Base-by-base conservation (phyloP, 2,113 vertebrate species). In the Rhinogobius similis region DNA sequence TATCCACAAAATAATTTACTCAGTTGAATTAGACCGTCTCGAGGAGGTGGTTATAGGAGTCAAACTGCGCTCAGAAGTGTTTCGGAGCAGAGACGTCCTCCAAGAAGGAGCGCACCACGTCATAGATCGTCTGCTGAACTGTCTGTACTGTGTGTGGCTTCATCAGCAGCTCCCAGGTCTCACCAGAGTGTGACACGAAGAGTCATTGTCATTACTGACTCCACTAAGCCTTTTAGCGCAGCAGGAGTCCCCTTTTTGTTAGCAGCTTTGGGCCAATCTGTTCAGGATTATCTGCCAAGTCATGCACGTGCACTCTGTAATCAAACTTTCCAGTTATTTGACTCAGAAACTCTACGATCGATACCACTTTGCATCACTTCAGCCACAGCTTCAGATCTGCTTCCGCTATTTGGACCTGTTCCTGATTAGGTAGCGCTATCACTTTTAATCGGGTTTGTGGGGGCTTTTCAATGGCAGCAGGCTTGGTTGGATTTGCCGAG, bases 401-500 rank as follows among this genome's bases (percentile, higher is more conserved):
- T 48, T 48, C 18, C 5, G n/a, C 43, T 46, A 38, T 68, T 65
- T 66, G 58, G 62, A 67, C 11, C 21, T 59, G 14, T 2, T 26
- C 53, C 53, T 62, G 65, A 61, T 73, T 76, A 77, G 67, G 63
- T 72, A 27, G 76, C 11, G 24, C 50, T 72, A 84, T 87, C 68
- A 71, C 68, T 83, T 77, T 80, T 74, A 83, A 87, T 81, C 65
- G 16, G 75, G 77, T 79, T 88, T 71, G 13, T n/a, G 78, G 65
- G 66, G 70, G 79, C 70, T 77, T 68, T 67, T 62, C 8, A 10
- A 63, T 73, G 74, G 74, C 48, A 58, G 74, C 43, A 58, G 55
- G 64, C 39, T 62, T 66, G 64, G 23, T 63, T 59, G 72, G 78
- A 87, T 83, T 82, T 72, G 82, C 85, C 10, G 27, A 41, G 77